Evolutionary conservation across 2,113 vertebrate species (phyloP), one percentile per base, ranked within the genome.

Genomic region (Cynoglossus semilaevis): DNA sequence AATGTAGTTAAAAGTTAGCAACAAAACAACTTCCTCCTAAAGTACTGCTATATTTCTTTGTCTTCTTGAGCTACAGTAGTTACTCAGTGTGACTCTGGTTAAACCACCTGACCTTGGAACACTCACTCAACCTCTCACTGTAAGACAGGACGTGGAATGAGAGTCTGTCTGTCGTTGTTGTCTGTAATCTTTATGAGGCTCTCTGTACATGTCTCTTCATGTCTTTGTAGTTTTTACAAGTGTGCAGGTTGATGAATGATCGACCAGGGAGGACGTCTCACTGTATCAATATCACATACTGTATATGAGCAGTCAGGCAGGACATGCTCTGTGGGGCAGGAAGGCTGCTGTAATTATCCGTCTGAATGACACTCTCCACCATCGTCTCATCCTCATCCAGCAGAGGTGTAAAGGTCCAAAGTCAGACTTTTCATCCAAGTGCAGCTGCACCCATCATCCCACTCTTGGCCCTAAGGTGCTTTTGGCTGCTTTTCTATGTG

Each of bases 361-460:
- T 29, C 63, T 15, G 1, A 49, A 43, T 58, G 59, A 73, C 9
- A 22, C 48, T 15, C n/a, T 36, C 51, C 49, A 51, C 63, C 40
- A 14, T 61, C 50, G 11, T 79, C 55, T 79, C 60, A 68, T 72
- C 76, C 15, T 52, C 51, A 35, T 70, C 74, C 70, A 83, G 66
- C 63, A 51, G 58, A 35, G 53, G 48, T 15, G 48, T 52, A 17
- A 64, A 67, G 61, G 63, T 49, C 18, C 16, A 10, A 49, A 64
- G 65, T 69, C 63, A 9, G 18, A 34, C 37, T 15, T 42, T 60
- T 63, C 50, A 51, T 58, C 19, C 63, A 63, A 55, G 59, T 67
- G 80, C 82, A 85, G 85, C 79, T 84, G 83, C 72, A 52, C 38
- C 70, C 72, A 38, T 2, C 48, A 15, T 47, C 71, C 16, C 51